These are phyloP conservation scores for Meliscaeva auricollis DNA, from an alignment of 2,888 invertebrate species.

Conservation along the genomic window DNA sequence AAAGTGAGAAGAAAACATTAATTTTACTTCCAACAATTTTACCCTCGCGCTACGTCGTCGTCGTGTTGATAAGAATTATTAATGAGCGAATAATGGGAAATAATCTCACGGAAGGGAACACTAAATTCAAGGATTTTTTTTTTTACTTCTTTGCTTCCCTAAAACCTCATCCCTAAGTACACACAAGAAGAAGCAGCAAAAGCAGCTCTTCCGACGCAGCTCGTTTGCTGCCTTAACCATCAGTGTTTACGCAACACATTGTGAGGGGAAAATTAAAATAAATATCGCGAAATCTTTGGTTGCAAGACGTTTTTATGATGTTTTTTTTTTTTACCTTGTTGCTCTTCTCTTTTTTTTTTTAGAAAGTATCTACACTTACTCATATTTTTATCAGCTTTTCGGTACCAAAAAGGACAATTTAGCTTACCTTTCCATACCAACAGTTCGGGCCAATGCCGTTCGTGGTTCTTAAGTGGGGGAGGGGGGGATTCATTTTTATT, in stretches of 20 bases:
- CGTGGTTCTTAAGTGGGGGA: slow-evolving; percentile 34
- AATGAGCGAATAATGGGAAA: slow-evolving; percentile 80
- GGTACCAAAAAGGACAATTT: neutral
- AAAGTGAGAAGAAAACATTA: slow-evolving; percentile 65
- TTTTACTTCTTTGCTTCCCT: slow-evolving; percentile 30
- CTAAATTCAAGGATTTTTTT: slow-evolving; percentile 75
- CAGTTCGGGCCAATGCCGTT: slow-evolving; percentile 12
- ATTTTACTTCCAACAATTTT: slow-evolving; percentile 66
- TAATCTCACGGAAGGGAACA: slow-evolving; percentile 78
- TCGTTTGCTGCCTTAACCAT: slow-evolving; percentile 18
- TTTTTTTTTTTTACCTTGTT: slow-evolving; percentile 48
- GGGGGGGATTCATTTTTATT: slow-evolving; percentile 38
- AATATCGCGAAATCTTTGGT: slow-evolving; percentile 47
- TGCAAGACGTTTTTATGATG: slow-evolving; percentile 50
- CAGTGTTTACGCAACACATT: slow-evolving; percentile 70
- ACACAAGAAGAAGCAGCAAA: slow-evolving; percentile 15
- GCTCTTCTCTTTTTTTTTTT: slow-evolving; percentile 49
- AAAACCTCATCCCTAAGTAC: neutral
- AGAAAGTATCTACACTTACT: slow-evolving; percentile 36
- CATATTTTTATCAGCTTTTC: slow-evolving; percentile 56
- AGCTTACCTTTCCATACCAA: neutral
- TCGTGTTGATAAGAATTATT: slow-evolving; percentile 80
- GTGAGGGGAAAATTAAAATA: slow-evolving; percentile 46
- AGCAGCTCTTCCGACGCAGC: slow-evolving; percentile 18
- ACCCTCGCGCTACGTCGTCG: slow-evolving; percentile 48